Evolutionary conservation across 2,113 vertebrate genomes (phyloP).

Genomic region (Pedionomus torquatus): DNA sequence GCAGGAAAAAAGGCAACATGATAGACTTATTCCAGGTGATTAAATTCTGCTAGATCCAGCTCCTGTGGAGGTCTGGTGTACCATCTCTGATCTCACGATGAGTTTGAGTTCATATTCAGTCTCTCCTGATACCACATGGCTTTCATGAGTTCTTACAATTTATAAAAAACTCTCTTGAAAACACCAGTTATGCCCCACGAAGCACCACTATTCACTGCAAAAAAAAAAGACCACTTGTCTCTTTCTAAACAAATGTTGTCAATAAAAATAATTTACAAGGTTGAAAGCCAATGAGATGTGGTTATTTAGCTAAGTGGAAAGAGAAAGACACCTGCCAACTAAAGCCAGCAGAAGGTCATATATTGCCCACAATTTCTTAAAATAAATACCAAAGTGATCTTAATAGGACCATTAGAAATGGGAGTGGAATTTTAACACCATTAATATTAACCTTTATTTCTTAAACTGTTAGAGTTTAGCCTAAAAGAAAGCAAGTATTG

Average conservation of each 20-base stretch:
- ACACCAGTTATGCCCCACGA: neutral
- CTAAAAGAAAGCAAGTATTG: neutral
- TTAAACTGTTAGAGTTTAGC: neutral
- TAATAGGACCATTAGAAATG: neutral
- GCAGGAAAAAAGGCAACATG: neutral
- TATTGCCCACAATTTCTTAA: neutral
- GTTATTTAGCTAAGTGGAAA: neutral
- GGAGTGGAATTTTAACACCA: neutral
- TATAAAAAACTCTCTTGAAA: neutral
- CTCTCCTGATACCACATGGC: neutral
- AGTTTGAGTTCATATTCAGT: neutral
- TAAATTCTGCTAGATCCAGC: neutral
- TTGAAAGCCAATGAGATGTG: neutral
- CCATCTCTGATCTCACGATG: neutral
- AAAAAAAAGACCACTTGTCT: neutral
- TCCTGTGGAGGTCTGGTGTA: neutral
- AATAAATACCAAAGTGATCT: neutral
- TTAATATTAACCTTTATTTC: neutral
- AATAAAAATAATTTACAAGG: neutral
- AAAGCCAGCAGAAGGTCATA: neutral
- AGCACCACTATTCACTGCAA: neutral
- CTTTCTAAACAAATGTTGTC: neutral
- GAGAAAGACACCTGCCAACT: neutral
- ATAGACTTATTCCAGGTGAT: neutral
- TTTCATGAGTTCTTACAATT: neutral